Base-by-base conservation (phyloP, 1,140 invertebrate genomes). In the Zaprionus tsacasi region DNA sequence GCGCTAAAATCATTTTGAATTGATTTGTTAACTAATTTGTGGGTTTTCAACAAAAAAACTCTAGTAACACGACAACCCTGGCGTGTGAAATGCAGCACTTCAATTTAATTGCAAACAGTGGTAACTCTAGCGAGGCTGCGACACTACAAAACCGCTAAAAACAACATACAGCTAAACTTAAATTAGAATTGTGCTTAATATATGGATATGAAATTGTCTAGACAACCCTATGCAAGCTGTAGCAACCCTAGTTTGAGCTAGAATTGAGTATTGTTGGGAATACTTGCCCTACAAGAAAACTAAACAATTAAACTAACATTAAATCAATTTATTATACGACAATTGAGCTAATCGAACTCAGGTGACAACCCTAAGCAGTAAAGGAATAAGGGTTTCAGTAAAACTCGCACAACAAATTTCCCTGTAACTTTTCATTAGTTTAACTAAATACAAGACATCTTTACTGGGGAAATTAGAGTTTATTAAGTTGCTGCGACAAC, bases 401-500 rank as follows among this genome's bases (percentile, higher is more conserved):
- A 1, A 21, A 21, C 21, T 21, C 2, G 21, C 21, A 21, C 21
- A 35, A 40, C 0, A n/a, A 40, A 2, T 1, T 5, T 40, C 38
- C 38, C 11, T 8, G 40, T 45, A 50, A 50, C 45, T 50, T 25
- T 25, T 50, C 10, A 50, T 50, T 17, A 17, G 15, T 12, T 21
- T 8, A 50, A 50, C 45, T 50, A 6, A 17, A 25, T 25, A 50
- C 0, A 10, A 6, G 8, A 2, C 3, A 3, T 45, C 21, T 21
- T 21, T 21, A 15, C n/a, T 10, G 8, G 7, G 3, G 6, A 45
- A 45, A 45, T 8, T 15, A 0, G 3, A 45, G n/a, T 7, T 40
- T 40, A 7, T n/a, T 45, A 15, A 25, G 13, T 30, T 52, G 7
- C 13, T 21, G 13, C 36, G 60, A 54, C 60, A 54, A 64, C 48